Evolutionary conservation across 2,888 invertebrate genomes (phyloP).

Genomic region (Rotaria socialis): DNA sequence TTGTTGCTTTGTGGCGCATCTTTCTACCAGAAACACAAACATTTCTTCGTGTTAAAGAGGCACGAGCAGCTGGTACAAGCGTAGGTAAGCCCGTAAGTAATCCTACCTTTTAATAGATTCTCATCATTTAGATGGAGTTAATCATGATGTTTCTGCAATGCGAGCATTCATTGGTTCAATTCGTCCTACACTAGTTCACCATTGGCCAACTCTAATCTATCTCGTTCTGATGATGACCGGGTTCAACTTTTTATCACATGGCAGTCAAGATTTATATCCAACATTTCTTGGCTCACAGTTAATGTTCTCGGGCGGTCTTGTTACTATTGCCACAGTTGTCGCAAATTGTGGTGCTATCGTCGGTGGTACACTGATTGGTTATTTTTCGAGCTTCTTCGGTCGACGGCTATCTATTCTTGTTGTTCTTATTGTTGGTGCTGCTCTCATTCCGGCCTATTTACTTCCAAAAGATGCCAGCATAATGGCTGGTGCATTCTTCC

Average conservation of each 20-base stretch:
- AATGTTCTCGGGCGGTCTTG: not conserved
- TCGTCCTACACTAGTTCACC: not conserved
- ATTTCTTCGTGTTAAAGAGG: not conserved
- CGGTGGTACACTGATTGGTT: not conserved
- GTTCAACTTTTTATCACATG: conserved; percentile 24
- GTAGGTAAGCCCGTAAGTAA: too few relatives aligned
- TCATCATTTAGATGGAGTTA: not conserved
- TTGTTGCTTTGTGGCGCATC: not conserved
- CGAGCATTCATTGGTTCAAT: not conserved
- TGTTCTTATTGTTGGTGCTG: not conserved
- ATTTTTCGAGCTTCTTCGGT: conserved; percentile 15
- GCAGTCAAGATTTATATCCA: conserved; percentile 34
- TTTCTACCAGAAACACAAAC: not conserved
- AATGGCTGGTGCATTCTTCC: not conserved
- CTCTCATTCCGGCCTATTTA: not conserved
- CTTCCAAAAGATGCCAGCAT: not conserved
- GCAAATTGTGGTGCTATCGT: not conserved
- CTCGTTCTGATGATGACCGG: not conserved
- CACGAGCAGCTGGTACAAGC: not conserved
- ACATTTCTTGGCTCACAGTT: not conserved
- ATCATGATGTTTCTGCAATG: not conserved
- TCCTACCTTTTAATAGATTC: too few relatives aligned
- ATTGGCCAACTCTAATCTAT: not conserved
- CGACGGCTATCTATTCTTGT: not conserved
- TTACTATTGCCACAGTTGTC: not conserved